phyloP scores from a whole-genome alignment of 1,140 invertebrate genomes.

The Pogonomyrmex californicus region DNA sequence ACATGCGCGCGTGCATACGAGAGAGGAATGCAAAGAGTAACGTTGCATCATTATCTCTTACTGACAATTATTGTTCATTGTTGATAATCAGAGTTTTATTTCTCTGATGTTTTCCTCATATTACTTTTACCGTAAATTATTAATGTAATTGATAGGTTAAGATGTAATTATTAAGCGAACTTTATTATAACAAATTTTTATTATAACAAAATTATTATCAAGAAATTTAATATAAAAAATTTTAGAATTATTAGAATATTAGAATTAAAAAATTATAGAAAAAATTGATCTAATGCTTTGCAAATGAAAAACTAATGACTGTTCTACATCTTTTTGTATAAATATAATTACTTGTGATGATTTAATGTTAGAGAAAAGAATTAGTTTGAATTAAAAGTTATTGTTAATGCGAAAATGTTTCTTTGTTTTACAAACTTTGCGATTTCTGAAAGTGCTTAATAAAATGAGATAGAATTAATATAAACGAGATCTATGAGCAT shows the following conservation, averaged over 20 bases:
- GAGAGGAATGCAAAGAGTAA: slow-evolving; percentile 48
- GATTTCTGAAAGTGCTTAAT: slow-evolving; percentile 1
- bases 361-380: background rate
- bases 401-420: background rate
- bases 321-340: background rate
- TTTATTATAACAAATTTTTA: slow-evolving; percentile 7
- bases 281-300: background rate
- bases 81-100: slow-evolving; percentile 35
- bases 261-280: no score
- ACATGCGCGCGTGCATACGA: slow-evolving; percentile 52
- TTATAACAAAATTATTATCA: background rate
- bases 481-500: slow-evolving; percentile 39
- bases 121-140: background rate
- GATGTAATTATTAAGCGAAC: background rate
- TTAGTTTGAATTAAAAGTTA: background rate
- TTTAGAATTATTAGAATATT: background rate
- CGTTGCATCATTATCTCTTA: slow-evolving; percentile 30
- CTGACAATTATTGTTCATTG: slow-evolving; percentile 26
- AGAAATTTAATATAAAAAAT: slow-evolving; percentile 5
- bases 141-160: slow-evolving; percentile 7
- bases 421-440: slow-evolving; percentile 29
- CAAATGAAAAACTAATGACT: background rate
- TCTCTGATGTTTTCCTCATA: background rate
- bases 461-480: slow-evolving; percentile 1
- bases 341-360: background rate